Evolutionary conservation across 2,113 vertebrate species (phyloP).

Genomic region (Pachyramphus minor): DNA sequence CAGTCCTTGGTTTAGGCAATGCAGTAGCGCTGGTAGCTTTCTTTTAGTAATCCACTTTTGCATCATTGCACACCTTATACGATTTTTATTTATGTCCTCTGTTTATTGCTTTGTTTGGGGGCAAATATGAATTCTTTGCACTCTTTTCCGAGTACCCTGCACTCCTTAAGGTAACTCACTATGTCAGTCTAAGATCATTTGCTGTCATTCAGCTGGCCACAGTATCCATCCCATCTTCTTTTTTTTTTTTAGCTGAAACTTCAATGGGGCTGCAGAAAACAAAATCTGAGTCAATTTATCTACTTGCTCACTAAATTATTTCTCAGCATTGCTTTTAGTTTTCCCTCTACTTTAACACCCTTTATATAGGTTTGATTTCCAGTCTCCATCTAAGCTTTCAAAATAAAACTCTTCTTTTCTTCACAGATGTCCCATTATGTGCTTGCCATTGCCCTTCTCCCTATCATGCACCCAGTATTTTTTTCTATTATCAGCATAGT

Average conservation of each 20-base stretch:
- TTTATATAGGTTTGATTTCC: not conserved
- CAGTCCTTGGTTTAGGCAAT: not conserved
- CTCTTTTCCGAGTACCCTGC: not conserved
- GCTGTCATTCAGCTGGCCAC: not conserved
- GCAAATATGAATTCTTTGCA: not conserved
- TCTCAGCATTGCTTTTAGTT: not conserved
- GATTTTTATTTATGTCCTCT: not conserved
- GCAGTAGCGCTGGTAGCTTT: not conserved
- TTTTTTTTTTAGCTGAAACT: not conserved
- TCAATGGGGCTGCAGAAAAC: not conserved
- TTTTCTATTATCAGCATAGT: not conserved
- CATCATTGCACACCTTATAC: not conserved
- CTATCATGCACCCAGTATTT: not conserved
- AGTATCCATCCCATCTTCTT: not conserved
- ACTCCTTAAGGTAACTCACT: not conserved
- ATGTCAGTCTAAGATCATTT: not conserved
- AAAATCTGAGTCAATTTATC: not conserved
- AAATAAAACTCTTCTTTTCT: not conserved
- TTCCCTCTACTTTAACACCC: not conserved
- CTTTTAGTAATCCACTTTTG: not conserved
- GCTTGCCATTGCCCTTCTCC: not conserved
- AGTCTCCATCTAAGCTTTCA: not conserved
- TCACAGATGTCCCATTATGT: not conserved
- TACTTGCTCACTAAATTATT: not conserved
- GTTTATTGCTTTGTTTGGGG: not conserved